Percentiles rank a stretch among this genome's conserved stretches.
Conservation (phyloP, 1,140 invertebrate species). For the Thalassaphorura encarpata region DNA sequence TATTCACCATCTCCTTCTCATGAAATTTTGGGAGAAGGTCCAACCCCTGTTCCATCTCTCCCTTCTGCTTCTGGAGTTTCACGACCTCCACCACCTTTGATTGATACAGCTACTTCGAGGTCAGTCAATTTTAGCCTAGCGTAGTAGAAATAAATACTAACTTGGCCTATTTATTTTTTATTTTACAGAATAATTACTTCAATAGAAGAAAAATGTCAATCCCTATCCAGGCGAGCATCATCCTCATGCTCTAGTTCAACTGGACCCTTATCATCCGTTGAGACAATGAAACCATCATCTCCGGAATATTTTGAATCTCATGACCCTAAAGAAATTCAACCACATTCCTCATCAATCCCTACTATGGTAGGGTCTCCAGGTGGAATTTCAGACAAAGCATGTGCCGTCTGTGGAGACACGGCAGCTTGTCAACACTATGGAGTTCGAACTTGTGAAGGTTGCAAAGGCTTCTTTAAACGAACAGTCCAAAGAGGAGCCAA, state of each 20-base stretch:
- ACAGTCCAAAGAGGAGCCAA: constrained; percentile 98
- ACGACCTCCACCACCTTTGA: constrained; percentile 1
- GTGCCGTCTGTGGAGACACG: constrained; percentile 96
- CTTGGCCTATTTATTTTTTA: neutral
- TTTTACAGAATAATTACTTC: no score
- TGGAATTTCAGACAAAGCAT: constrained; percentile 79
- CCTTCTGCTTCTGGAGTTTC: neutral
- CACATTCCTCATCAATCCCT: no score
- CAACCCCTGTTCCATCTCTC: constrained; percentile 33
- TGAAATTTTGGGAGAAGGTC: constrained; percentile 34
- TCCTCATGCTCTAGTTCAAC: constrained; percentile 24
- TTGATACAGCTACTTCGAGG: no score
- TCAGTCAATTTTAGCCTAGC: no score
- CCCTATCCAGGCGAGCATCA: no score
- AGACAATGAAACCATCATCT: no score
- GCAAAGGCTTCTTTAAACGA: constrained; percentile 90
- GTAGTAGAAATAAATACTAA: no score
- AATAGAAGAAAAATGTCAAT: no score
- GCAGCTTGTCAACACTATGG: constrained; percentile 98
- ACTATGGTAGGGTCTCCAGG: no score
- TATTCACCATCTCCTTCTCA: constrained; percentile 26
- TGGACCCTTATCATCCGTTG: constrained; percentile 9
- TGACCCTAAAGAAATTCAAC: no score
- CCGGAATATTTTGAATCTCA: no score
- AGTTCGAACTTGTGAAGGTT: constrained; percentile 91